Evolutionary conservation across 1,140 invertebrate genomes (phyloP), one percentile per base, ranked within the genome.

Genomic region (Micrasema longulum): DNA sequence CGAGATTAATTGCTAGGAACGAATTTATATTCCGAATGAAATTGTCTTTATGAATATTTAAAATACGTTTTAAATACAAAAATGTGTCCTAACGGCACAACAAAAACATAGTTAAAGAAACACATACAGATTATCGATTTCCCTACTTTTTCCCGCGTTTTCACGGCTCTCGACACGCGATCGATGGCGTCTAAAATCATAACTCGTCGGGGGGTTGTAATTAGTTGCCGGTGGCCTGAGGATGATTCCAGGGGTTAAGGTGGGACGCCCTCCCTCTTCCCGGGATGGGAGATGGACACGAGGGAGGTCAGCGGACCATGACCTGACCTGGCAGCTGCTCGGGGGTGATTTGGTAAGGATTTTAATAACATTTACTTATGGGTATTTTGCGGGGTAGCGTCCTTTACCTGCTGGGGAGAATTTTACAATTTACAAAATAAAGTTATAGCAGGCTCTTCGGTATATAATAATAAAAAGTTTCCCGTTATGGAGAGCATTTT

Each of bases 301-400:
- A n/a, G 14, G 41, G 10, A 23, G 57, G 60, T 63, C 60, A 11
- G 20, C 60, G n/a, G 60, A 63, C 20, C 60, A 10, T 63, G 60
- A 63, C 60, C 60, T 23, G 60, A n/a, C 60, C 60, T 23, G 60
- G n/a, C 60, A 63, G 36, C 60, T 63, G 60, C 18, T 38, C 38
- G 11, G 36, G 53, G 53, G 31, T 14, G 53, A 60, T 60, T 60
- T 60, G 53, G 50, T 60, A 11, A 36, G 53, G 53, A 60, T 60
- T 60, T 60, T 60, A n/a, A 60, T 60, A 11, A 6, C 53, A 60
- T 60, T 38, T 60, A 60, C 11, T 38, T 53, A 53, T 23, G 14
- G 14, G 12, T 41, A 20, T 60, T 41, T 60, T 60, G 16, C 11
- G 55, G 20, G 23, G 9, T 22, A 9, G 20, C 26, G 2, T 31